phyloP scores from a whole-genome alignment of 2,113 vertebrate genomes.

The Podarcis cretensis region DNA sequence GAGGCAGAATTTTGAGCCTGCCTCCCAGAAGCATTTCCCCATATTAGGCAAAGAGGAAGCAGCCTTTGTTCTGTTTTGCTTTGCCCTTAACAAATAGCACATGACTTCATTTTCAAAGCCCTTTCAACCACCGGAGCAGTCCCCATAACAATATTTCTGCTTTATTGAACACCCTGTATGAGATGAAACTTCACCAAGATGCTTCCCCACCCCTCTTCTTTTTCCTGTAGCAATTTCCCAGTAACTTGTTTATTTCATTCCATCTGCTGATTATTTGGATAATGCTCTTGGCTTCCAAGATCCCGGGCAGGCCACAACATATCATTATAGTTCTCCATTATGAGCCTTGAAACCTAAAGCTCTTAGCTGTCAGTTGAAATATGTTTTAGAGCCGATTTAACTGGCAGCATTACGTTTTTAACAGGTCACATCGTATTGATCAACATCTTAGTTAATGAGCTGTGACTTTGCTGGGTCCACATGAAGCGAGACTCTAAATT shows the following conservation, averaged over 20 bases:
- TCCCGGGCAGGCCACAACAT: slow-evolving; percentile 9
- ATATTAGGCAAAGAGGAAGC: not conserved
- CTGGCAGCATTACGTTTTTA: slow-evolving; percentile 30
- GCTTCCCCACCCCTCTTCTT: not conserved
- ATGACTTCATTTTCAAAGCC: not conserved
- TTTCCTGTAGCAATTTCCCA: slow-evolving; percentile 27
- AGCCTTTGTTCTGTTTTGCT: not conserved
- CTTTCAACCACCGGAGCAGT: not conserved
- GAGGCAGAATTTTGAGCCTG: not conserved
- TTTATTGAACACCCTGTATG: not conserved
- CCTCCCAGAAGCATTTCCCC: not conserved
- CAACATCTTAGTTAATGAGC: slow-evolving; percentile 27
- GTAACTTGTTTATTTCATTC: slow-evolving; percentile 33
- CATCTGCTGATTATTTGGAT: slow-evolving; percentile 38
- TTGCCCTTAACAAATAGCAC: not conserved
- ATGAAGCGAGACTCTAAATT: slow-evolving; percentile 26
- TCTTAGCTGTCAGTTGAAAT: slow-evolving; percentile 40
- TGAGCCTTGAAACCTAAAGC: slow-evolving; percentile 39
- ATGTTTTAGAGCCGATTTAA: slow-evolving; percentile 39
- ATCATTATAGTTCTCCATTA: slow-evolving; percentile 33
- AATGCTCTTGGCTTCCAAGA: slow-evolving; percentile 38
- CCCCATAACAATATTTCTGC: not conserved
- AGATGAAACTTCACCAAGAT: slow-evolving; percentile 14
- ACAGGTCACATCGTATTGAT: slow-evolving; percentile 39
- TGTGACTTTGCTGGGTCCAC: not conserved